Conservation (phyloP, 64 coral and sea anemone species). For the Pocillopora verrucosa region DNA sequence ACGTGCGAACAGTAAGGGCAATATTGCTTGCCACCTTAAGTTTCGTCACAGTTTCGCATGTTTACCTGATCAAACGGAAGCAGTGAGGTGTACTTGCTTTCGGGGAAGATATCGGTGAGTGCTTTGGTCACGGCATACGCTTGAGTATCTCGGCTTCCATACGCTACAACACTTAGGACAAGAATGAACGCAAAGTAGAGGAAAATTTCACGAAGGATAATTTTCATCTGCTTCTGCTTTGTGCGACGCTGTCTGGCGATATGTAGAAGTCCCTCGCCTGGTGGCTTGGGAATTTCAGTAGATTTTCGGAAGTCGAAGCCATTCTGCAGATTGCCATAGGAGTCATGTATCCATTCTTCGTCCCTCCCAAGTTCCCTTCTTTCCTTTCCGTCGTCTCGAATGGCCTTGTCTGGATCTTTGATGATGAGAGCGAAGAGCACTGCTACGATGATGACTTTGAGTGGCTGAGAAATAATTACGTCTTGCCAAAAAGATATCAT, state of each 20-base stretch:
- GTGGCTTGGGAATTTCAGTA: slow-evolving; percentile 53
- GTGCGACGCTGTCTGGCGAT: slow-evolving; percentile 18
- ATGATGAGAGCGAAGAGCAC: slow-evolving; percentile 41
- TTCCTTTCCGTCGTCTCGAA: background rate
- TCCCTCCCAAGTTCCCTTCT: slow-evolving; percentile 18
- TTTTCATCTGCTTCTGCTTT: slow-evolving; percentile 71
- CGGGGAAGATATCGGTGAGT: background rate
- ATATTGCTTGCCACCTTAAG: too few species aligned
- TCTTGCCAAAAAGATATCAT: slow-evolving; percentile 64
- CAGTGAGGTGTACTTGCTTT: slow-evolving; percentile 24
- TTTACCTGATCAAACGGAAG: slow-evolving; percentile 26
- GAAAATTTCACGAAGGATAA: slow-evolving; percentile 47
- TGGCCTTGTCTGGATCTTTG: slow-evolving; percentile 38
- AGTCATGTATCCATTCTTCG: slow-evolving; percentile 49
- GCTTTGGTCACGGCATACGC: slow-evolving; percentile 9
- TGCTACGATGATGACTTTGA: slow-evolving; percentile 39
- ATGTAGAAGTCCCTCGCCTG: slow-evolving; percentile 57
- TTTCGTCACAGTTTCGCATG: background rate
- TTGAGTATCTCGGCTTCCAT: slow-evolving; percentile 48
- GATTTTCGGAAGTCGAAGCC: slow-evolving; percentile 1
- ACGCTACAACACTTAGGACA: slow-evolving; percentile 60
- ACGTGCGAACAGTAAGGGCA: too few species aligned
- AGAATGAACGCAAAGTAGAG: slow-evolving; percentile 55
- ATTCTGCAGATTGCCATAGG: background rate
- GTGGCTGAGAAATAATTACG: slow-evolving; percentile 48